A percentile compares a stretch with the other conserved stretches of the same genome.
Evolutionary conservation across 2,888 invertebrate genomes (phyloP).

Genomic region (Xylocampa areola): DNA sequence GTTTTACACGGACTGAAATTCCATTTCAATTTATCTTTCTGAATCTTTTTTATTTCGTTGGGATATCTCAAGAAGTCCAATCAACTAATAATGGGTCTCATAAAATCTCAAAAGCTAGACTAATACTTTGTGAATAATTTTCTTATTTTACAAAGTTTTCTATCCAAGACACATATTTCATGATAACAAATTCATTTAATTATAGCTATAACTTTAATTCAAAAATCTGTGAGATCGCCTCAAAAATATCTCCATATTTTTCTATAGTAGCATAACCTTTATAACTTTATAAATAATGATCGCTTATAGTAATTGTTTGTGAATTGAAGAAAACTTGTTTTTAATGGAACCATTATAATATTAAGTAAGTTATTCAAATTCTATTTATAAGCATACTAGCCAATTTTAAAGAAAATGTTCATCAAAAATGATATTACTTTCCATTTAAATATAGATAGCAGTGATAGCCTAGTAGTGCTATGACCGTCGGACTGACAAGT

Average conservation of each 20-base stretch:
- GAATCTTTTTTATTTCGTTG: constrained; percentile 5
- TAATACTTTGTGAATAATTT: constrained; percentile 26
- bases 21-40: too few relatives aligned
- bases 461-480: too few relatives aligned
- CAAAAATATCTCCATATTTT: background rate
- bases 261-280: too few relatives aligned
- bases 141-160: constrained; percentile 30
- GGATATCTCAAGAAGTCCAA: constrained; percentile 20
- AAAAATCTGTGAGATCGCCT: constrained; percentile 21
- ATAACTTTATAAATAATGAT: background rate
- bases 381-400: too few relatives aligned
- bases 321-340: too few relatives aligned
- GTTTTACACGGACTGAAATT: too few relatives aligned
- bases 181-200: constrained; percentile 31
- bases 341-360: too few relatives aligned
- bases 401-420: too few relatives aligned
- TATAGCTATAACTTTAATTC: constrained; percentile 34
- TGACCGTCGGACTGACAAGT: too few relatives aligned
- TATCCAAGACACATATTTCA: constrained; percentile 31
- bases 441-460: too few relatives aligned
- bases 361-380: too few relatives aligned
- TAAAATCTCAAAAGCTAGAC: constrained; percentile 22
- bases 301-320: background rate
- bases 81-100: constrained; percentile 35
- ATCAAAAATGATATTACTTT: too few relatives aligned